A percentile compares a stretch with the other conserved stretches of the same genome.
These are phyloP conservation scores for Phaedon cochleariae DNA, from an alignment of 2,888 invertebrate species.

Conservation along the genomic window DNA sequence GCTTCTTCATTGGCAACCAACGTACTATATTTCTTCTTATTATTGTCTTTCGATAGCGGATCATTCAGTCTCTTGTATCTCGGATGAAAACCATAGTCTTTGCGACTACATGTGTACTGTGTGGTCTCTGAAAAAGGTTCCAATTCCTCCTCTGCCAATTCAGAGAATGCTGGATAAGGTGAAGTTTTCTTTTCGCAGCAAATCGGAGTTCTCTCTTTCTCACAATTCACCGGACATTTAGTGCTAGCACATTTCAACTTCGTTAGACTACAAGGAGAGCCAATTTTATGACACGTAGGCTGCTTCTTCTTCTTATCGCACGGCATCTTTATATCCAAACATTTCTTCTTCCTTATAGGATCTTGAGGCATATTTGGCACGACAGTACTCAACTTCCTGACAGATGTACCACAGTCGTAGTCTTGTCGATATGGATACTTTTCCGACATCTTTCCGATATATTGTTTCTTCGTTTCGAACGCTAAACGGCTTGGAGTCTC, in stretches of 20 bases:
- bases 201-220: conserved; percentile 26
- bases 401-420: not conserved
- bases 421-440: not conserved
- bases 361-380: not conserved
- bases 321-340: not conserved
- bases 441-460: not conserved
- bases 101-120: conserved; percentile 35
- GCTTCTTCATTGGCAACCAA: not conserved
- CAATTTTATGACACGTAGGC: conserved; percentile 6
- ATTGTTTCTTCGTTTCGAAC: not conserved
- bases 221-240: conserved; percentile 6
- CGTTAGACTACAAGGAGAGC: not conserved
- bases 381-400: conserved; percentile 8
- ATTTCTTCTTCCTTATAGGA: not conserved
- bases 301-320: not conserved
- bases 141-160: conserved; percentile 31
- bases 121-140: conserved; percentile 24
- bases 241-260: not conserved
- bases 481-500: not conserved
- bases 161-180: conserved; percentile 50
- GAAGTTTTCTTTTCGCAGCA: conserved; percentile 45
- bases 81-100: conserved; percentile 38
- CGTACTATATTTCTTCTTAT: conserved; percentile 33
- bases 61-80: conserved; percentile 32
- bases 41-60: conserved; percentile 7